Percentiles rank a stretch among this genome's conserved stretches.
These are phyloP conservation scores for Pavo muticus DNA, from an alignment of 2,113 vertebrate species.

Conservation along the genomic window DNA sequence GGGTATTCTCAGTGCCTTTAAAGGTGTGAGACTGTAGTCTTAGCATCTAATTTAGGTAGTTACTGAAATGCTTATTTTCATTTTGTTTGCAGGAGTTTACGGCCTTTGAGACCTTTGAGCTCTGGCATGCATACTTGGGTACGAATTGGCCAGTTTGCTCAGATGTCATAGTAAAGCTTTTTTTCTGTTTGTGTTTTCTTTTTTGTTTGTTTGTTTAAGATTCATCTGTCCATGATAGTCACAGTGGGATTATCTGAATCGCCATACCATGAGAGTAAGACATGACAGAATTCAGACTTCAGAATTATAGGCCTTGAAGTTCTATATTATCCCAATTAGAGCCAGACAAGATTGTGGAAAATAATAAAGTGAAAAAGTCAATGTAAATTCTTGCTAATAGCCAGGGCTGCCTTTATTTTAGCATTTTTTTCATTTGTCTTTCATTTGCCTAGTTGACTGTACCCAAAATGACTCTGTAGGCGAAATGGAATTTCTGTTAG, in stretches of 20 bases:
- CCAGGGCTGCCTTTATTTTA: not conserved
- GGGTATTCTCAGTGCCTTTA: not conserved
- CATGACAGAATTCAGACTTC: not conserved
- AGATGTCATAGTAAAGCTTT: not conserved
- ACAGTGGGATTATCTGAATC: not conserved
- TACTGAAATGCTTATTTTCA: not conserved
- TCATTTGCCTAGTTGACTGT: not conserved
- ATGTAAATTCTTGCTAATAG: not conserved
- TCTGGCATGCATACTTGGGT: not conserved
- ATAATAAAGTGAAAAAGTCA: not conserved
- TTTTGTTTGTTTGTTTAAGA: not conserved
- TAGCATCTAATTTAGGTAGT: not conserved
- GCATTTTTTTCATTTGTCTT: not conserved
- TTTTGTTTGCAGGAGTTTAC: not conserved
- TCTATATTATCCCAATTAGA: not conserved
- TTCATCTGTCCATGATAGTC: not conserved
- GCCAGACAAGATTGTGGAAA: not conserved
- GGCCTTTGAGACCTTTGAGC: not conserved
- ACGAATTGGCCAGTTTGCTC: not conserved
- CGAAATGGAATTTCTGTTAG: not conserved
- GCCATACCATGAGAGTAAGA: rapidly evolving
- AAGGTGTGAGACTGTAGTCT: not conserved
- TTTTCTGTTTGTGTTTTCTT: not conserved
- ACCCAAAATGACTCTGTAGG: not conserved
- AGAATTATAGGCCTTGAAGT: not conserved